phyloP scores from a whole-genome alignment of 2,888 invertebrate genomes.

The Noctuana brunneofusca region DNA sequence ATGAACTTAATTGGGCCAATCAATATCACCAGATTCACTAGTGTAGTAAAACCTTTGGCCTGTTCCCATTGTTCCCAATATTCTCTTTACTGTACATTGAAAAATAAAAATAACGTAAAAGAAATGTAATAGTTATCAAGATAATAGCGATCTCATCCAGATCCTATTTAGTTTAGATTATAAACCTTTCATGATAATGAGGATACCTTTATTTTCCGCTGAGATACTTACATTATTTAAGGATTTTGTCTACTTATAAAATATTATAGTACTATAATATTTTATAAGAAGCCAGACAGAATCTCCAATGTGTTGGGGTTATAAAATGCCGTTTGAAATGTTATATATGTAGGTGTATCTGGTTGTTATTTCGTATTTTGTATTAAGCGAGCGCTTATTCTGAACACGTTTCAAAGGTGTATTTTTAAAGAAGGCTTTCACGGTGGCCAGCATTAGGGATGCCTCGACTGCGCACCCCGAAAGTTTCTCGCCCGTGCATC shows the following conservation, averaged over 20 bases:
- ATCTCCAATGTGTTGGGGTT: constrained; percentile 10
- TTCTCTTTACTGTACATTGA: too few species aligned
- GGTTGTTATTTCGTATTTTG: constrained; percentile 43
- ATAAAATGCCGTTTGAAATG: constrained; percentile 21
- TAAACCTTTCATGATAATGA: neutral
- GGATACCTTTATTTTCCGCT: neutral
- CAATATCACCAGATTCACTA: constrained; percentile 30
- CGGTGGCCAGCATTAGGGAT: constrained; percentile 73
- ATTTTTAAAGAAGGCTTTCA: constrained; percentile 79
- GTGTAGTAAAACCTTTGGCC: neutral
- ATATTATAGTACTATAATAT: constrained; percentile 15
- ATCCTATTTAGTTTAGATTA: neutral
- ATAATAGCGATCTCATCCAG: too few species aligned
- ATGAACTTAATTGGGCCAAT: constrained; percentile 27
- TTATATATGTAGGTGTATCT: constrained; percentile 30
- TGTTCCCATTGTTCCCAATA: too few species aligned
- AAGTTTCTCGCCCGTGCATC: constrained; percentile 76
- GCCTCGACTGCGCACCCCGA: constrained; percentile 63
- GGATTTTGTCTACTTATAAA: constrained; percentile 1
- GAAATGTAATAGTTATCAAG: too few species aligned
- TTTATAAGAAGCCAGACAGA: too few species aligned
- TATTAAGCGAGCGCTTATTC: constrained; percentile 66
- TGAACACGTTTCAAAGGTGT: constrained; percentile 76
- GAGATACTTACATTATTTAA: neutral
- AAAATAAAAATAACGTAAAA: too few species aligned